Evolutionary conservation across 2,888 invertebrate genomes (phyloP).

Genomic region (Terebella lapidaria): DNA sequence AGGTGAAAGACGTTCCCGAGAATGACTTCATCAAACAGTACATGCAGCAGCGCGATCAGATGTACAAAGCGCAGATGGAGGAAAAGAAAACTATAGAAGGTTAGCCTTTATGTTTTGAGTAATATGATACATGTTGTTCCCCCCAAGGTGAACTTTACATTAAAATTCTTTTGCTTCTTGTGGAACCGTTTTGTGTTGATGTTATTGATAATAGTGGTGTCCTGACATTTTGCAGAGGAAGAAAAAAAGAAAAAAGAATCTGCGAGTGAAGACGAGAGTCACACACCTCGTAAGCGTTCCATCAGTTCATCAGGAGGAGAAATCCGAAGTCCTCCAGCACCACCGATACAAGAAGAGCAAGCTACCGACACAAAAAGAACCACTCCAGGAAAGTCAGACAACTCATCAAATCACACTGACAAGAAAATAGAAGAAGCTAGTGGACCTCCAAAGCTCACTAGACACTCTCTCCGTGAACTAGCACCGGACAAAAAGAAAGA

Average conservation of each 20-base stretch:
- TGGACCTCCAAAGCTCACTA: too few species aligned
- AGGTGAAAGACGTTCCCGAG: conserved; percentile 24
- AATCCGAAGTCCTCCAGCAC: neutral
- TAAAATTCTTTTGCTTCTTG: too few species aligned
- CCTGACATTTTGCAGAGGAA: neutral
- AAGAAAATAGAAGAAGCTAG: too few species aligned
- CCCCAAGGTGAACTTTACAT: too few species aligned
- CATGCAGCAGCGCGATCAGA: conserved; percentile 49
- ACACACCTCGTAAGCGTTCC: neutral
- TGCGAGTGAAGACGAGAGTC: neutral
- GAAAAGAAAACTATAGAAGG: conserved; percentile 39
- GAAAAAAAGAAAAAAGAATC: neutral
- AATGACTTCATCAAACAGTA: conserved; percentile 56
- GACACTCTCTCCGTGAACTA: neutral
- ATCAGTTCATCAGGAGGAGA: neutral
- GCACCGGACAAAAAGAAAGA: neutral
- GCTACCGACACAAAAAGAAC: neutral
- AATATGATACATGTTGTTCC: too few species aligned
- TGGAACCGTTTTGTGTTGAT: too few species aligned
- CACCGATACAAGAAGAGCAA: conserved; percentile 2
- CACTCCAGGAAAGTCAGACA: too few species aligned
- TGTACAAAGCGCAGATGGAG: conserved; percentile 51
- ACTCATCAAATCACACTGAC: too few species aligned
- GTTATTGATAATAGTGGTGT: too few species aligned
- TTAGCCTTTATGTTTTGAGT: too few species aligned